These are phyloP conservation scores for Drosophila mettleri DNA, from an alignment of 2,888 invertebrate species.

Conservation along the genomic window DNA sequence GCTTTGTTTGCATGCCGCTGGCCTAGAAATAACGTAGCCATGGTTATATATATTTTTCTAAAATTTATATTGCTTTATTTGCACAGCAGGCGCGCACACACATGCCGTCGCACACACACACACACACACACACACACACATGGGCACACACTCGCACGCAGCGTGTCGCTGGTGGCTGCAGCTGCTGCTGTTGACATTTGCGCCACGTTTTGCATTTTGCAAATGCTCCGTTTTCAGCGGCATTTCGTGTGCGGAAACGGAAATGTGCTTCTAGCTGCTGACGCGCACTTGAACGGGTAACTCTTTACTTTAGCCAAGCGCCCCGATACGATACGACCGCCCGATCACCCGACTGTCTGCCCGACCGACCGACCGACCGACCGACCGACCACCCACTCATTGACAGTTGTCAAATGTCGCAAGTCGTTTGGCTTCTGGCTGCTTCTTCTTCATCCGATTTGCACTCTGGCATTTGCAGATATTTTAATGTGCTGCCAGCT, in stretches of 20 bases:
- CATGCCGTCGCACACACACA: constrained; percentile 6
- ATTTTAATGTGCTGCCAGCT: constrained; percentile 69
- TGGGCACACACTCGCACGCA: constrained; percentile 9
- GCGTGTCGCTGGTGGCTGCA: constrained; percentile 6
- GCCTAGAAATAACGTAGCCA: constrained; percentile 74
- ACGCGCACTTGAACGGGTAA: constrained; percentile 70
- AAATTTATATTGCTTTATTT: constrained; percentile 78
- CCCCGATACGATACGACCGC: neutral
- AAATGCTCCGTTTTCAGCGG: constrained; percentile 77
- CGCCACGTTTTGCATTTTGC: constrained; percentile 78
- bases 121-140: constrained; percentile 5
- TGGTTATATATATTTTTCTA: constrained; percentile 72
- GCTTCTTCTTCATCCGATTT: constrained; percentile 23
- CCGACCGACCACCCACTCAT: constrained; percentile 38
- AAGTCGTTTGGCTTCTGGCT: constrained; percentile 45
- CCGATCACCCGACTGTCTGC: neutral
- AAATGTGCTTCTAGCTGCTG: constrained; percentile 72
- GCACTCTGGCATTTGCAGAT: constrained; percentile 39
- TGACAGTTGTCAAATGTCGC: constrained; percentile 77
- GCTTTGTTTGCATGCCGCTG: constrained; percentile 77
- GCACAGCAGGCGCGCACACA: constrained; percentile 25
- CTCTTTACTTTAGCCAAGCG: constrained; percentile 27
- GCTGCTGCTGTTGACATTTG: constrained; percentile 71
- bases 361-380: neutral
- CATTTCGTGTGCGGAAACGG: constrained; percentile 81